Base-by-base conservation (phyloP, 1,140 invertebrate genomes). In the Pogonognathellus flavescens region DNA sequence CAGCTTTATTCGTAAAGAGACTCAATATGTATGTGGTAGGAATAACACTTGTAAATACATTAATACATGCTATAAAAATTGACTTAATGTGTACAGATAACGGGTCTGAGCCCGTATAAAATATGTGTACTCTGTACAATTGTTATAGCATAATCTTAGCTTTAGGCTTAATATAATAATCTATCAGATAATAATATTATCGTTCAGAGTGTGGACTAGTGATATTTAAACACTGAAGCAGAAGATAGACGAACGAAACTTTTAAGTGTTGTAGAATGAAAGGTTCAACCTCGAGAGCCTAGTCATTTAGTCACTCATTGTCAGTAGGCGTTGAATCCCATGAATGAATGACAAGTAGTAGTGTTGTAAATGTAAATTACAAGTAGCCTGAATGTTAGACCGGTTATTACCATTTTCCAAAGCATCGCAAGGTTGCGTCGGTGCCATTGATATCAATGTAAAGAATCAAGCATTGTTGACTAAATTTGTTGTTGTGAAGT, bases 261-360 rank as follows among this genome's bases (percentile, higher is more conserved):
- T 49, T 49, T n/a, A n/a, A 18, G 41, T 31, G 25, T 76, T 76
- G 70, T 76, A 76, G 16, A 76, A 31, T 76, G 10, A 50, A 50
- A 76, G 70, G 70, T 76, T 76, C 70, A 76, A 25, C 31, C 70
- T 41, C 41, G 41, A 31, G 70, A 50, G 70, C 70, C 70, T 76
- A 76, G 70, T 76, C 70, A 76, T 25, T 50, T 31, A 76, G 41
- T 76, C 70, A 49, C n/a, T 14, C 9, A n/a, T n/a, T 14, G 41
- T 76, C n/a, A 76, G 62, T 25, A 25, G 25, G 14, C 14, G 62
- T 66, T 25, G 22, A 25, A 55, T 55, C 16, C 11, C 14, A 25
- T 66, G 31, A 57, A n/a, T 57, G 11, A 50, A 76, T 76, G 16
- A 49, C 16, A 76, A 49, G 13, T 4, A 66, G 18, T 41, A 70